Conservation (phyloP, 1,140 invertebrate species). For the Diprion similis region DNA sequence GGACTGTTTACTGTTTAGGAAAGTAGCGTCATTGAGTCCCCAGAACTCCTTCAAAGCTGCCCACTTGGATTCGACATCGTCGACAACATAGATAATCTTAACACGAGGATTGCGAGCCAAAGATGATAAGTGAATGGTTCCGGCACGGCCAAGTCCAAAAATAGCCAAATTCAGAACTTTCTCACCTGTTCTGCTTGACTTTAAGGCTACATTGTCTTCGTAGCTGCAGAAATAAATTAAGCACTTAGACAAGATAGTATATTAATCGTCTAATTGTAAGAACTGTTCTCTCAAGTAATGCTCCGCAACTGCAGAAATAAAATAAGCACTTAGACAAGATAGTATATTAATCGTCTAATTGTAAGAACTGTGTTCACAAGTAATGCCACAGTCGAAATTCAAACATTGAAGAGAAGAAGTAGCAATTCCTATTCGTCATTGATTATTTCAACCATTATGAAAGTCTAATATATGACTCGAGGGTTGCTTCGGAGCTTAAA, state of each 20-base stretch:
- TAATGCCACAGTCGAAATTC: not conserved
- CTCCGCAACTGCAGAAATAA: slow-evolving; percentile 33
- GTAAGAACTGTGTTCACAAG: not conserved
- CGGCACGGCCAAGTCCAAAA: slow-evolving; percentile 68
- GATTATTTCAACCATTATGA: no score
- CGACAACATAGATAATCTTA: slow-evolving; percentile 68
- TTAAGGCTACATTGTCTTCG: slow-evolving; percentile 32
- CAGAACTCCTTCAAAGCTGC: slow-evolving; percentile 61
- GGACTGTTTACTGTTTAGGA: slow-evolving; percentile 63
- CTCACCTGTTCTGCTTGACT: slow-evolving; percentile 15
- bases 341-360: not conserved
- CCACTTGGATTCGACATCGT: slow-evolving; percentile 61
- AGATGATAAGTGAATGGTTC: slow-evolving; percentile 68
- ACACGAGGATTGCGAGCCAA: slow-evolving; percentile 63
- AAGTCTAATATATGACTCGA: no score
- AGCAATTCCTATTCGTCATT: no score
- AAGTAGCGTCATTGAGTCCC: slow-evolving; percentile 57
- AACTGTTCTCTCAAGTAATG: not conserved
- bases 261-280: not conserved
- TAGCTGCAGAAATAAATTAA: slow-evolving; percentile 34
- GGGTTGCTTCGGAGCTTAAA: no score
- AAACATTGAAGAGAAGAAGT: not conserved
- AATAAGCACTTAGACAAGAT: not conserved
- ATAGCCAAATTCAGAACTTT: slow-evolving; percentile 56
- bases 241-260: no score